Percentiles rank a stretch among this genome's conserved stretches.
Evolutionary conservation across 2,113 vertebrate genomes (phyloP).

Genomic region (Oreochromis spilurus): DNA sequence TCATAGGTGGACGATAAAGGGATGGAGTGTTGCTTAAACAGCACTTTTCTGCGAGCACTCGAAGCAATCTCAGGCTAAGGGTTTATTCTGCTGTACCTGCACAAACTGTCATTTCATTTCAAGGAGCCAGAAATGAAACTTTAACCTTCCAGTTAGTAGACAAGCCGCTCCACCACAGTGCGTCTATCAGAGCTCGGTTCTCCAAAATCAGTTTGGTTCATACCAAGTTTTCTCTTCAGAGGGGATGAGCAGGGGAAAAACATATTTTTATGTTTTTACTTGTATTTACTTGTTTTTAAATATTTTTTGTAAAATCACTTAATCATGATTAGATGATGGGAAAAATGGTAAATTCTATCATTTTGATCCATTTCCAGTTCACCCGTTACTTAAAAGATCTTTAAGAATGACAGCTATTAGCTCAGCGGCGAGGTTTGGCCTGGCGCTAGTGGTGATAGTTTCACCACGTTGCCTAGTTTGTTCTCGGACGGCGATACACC

Average conservation of each 20-base stretch:
- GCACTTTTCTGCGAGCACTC: neutral
- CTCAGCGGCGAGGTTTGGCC: neutral
- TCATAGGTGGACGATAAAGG: neutral
- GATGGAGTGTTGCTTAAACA: neutral
- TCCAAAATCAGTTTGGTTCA: neutral
- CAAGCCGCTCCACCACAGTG: neutral
- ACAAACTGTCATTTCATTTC: neutral
- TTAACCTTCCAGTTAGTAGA: neutral
- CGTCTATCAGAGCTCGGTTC: neutral
- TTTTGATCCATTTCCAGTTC: neutral
- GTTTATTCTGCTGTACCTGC: neutral
- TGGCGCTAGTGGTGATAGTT: neutral
- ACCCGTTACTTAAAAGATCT: neutral
- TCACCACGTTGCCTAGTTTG: neutral
- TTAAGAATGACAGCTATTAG: neutral
- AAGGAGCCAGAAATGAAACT: neutral
- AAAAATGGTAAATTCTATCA: rapidly evolving
- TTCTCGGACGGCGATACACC: neutral
- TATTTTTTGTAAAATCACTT: neutral
- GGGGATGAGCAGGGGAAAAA: neutral
- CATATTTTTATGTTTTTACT: neutral
- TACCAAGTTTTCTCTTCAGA: neutral
- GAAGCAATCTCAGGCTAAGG: neutral
- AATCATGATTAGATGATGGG: rapidly evolving
- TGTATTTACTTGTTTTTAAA: neutral